Evolutionary conservation across 1,140 invertebrate species (phyloP), one percentile per base, ranked within the genome.

Genomic region (Drosophila willistoni): DNA sequence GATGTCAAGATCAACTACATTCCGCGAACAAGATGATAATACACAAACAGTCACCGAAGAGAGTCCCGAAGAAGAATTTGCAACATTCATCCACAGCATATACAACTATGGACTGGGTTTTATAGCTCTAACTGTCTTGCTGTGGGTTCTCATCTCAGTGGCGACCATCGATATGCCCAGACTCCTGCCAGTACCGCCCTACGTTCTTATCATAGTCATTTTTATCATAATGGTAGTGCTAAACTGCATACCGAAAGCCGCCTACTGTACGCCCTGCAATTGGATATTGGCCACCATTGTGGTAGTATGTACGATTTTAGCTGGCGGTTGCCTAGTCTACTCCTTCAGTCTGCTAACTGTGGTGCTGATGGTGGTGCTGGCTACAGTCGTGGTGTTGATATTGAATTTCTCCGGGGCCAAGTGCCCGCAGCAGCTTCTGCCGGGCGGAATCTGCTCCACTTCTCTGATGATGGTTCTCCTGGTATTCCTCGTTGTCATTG

Each of bases 331-430:
- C 14, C 1, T 75, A 7, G 6, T 63, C 1, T 39, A 55, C 13
- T 0, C 13, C 0, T 25, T 74, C 14, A 25, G 19, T 4, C 0
- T 14, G 7, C 10, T 67, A 0, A 17, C 7, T 10, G 17, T 61
- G 1, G 5, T 29, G 5, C 1, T 64, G 6, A 55, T 44, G 29
- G 39, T 75, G 4, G 1, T 14, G 1, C 10, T 67, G 5, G 12
- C 7, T 12, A 19, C 41, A 0, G 9, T 29, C 1, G 0, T 64
- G 9, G 59, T 44, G 13, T 17, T 75, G 7, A 1, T 74, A 3
- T 73, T 77, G 1, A 76, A 77, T 34, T 77, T 77, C n/a, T 60
- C 66, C 7, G 73, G 73, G 0, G 67, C 73, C 10, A 76, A 59
- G 22, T 77, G 73, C 29, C 73, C 73, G 29, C 66, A 64, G 29